Evolutionary conservation across 1,140 invertebrate genomes (phyloP).

Genomic region (Helicoverpa zea): DNA sequence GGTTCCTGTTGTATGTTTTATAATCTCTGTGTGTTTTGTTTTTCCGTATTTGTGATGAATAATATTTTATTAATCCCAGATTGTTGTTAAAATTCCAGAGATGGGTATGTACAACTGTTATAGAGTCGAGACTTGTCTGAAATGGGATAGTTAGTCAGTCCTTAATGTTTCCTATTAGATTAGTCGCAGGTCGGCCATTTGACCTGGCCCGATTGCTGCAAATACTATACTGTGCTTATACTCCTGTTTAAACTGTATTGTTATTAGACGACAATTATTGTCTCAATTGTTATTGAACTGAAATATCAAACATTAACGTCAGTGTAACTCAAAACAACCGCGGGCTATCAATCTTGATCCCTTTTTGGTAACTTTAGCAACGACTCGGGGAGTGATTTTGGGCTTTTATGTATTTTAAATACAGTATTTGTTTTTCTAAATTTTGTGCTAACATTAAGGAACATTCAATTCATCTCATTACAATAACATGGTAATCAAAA

Average conservation of each 20-base stretch:
- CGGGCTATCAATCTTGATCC: not conserved
- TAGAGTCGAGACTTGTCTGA: not conserved
- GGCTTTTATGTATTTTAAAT: conserved; percentile 12
- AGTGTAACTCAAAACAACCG: conserved; percentile 10
- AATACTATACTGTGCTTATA: not conserved
- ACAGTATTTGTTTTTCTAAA: conserved; percentile 3
- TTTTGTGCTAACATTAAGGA: conserved; percentile 9
- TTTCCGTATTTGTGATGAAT: not conserved
- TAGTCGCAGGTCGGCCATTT: conserved; percentile 3
- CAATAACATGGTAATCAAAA: conserved; percentile 1
- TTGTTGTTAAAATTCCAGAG: conserved; percentile 42
- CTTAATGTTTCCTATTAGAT: conserved; percentile 1
- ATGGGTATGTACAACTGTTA: conserved; percentile 19
- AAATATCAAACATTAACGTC: conserved; percentile 8
- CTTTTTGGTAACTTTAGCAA: conserved; percentile 19
- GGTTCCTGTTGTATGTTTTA: conserved; percentile 33
- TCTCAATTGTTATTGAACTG: conserved; percentile 15
- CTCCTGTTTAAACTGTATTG: not conserved
- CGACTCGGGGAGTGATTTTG: conserved; percentile 3
- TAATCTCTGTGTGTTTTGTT: conserved; percentile 22
- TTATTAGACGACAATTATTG: conserved; percentile 5
- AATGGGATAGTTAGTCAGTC: conserved; percentile 1
- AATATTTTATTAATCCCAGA: conserved; percentile 17
- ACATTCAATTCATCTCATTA: conserved; percentile 14
- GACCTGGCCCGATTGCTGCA: not conserved